A percentile compares a stretch with the other conserved stretches of the same genome.
phyloP scores from a whole-genome alignment of 2,113 vertebrate species.

The Thermophis baileyi region DNA sequence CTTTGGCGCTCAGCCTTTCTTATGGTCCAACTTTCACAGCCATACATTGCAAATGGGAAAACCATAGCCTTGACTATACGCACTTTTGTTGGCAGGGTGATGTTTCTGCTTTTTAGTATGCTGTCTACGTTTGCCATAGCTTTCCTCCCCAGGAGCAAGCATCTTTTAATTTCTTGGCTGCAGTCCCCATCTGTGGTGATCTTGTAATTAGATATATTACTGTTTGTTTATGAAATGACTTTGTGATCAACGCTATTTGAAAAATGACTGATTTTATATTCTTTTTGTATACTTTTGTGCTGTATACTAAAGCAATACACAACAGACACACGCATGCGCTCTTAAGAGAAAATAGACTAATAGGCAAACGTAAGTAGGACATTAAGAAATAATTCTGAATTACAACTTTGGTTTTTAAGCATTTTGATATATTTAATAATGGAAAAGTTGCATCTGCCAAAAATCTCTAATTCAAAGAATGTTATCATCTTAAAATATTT shows the following conservation, averaged over 20 bases:
- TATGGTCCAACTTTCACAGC: no score
- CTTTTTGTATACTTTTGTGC: background rate
- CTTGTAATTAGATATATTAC: background rate
- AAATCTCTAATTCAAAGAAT: background rate
- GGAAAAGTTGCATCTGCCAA: background rate
- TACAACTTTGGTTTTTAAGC: background rate
- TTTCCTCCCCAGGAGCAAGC: no score
- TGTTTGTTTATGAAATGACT: background rate
- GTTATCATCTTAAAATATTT: background rate
- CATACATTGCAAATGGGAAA: no score
- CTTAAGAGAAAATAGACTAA: background rate
- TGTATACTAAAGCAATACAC: background rate
- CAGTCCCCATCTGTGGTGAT: no score
- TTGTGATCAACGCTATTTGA: background rate
- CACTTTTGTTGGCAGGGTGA: no score
- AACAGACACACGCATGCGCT: background rate
- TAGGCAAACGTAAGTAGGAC: background rate
- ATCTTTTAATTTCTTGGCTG: no score
- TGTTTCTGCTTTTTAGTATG: no score
- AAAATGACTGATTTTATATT: background rate
- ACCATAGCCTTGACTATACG: no score
- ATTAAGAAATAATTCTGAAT: background rate
- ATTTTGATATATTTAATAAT: background rate
- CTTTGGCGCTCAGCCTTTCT: no score
- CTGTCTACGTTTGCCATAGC: no score